These are phyloP conservation scores for Xylophagus ater DNA, from an alignment of 2,888 invertebrate genomes.

Conservation along the genomic window DNA sequence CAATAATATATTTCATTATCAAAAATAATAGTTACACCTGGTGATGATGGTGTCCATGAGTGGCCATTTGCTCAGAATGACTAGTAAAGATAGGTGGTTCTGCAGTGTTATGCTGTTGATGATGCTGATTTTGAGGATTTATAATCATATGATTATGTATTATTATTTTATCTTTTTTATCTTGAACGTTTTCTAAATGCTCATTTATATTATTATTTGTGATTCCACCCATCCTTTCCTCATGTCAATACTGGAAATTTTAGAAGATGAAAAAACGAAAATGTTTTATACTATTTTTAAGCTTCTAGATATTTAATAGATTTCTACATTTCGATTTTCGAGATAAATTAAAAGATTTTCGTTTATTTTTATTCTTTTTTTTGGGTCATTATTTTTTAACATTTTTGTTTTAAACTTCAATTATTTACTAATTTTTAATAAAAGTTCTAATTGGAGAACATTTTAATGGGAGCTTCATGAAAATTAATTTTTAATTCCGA, in stretches of 20 bases:
- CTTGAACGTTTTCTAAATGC: conserved; percentile 6
- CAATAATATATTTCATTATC: background rate
- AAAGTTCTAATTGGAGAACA: too few species aligned
- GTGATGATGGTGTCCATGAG: conserved; percentile 12
- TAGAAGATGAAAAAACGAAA: conserved; percentile 15
- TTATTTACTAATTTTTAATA: too few species aligned
- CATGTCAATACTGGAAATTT: conserved; percentile 37
- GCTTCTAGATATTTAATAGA: background rate
- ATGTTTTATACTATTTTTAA: background rate
- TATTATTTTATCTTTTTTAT: conserved; percentile 28
- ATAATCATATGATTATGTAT: conserved; percentile 37
- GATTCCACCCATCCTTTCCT: conserved; percentile 30
- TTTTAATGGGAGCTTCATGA: too few species aligned
- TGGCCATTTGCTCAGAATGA: conserved; percentile 17
- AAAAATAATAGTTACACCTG: conserved; percentile 8
- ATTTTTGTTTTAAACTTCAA: too few species aligned
- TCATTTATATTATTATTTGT: conserved; percentile 9
- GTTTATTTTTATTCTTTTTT: too few species aligned
- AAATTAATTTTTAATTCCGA: too few species aligned
- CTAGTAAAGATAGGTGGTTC: conserved; percentile 14
- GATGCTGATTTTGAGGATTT: conserved; percentile 31
- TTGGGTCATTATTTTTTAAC: too few species aligned
- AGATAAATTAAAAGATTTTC: background rate
- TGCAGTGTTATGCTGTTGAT: conserved; percentile 25
- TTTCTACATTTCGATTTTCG: background rate